A percentile compares a stretch with the other conserved stretches of the same genome.
phyloP scores from a whole-genome alignment of 2,113 vertebrate genomes.

The Lanius collurio region DNA sequence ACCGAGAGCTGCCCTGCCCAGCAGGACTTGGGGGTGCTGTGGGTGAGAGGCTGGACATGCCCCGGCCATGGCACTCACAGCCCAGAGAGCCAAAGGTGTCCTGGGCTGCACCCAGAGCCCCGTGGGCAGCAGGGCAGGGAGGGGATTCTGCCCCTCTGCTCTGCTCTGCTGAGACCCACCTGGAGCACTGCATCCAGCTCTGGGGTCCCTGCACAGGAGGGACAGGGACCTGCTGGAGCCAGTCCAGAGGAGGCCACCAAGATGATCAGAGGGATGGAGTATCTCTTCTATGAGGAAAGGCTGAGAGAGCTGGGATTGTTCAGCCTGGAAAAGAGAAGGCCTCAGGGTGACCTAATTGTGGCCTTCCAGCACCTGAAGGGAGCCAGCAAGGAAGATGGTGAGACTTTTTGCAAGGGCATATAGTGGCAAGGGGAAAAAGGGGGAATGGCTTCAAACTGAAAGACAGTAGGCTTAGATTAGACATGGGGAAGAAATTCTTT shows the following conservation, averaged over 20 bases:
- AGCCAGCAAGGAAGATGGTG: not conserved
- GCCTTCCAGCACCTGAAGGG: not conserved
- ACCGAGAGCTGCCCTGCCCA: not conserved
- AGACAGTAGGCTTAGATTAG: not conserved
- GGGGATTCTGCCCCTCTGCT: not conserved
- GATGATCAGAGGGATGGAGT: not conserved
- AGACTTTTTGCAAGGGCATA: not conserved
- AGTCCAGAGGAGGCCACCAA: rapidly evolving
- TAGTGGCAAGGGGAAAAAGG: not conserved
- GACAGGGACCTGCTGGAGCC: not conserved
- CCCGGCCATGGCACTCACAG: not conserved
- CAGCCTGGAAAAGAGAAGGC: not conserved
- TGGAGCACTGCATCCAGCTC: not conserved
- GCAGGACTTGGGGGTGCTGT: not conserved
- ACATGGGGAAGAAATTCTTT: not conserved
- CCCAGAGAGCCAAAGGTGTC: not conserved
- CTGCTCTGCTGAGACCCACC: not conserved
- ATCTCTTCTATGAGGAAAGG: rapidly evolving
- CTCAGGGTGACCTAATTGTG: not conserved
- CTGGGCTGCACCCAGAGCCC: not conserved
- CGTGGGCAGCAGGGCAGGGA: not conserved
- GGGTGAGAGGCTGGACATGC: not conserved
- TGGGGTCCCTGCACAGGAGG: not conserved
- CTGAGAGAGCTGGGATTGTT: not conserved
- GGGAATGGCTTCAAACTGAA: not conserved